phyloP scores from a whole-genome alignment of 2,888 invertebrate genomes.

The Hyppa rectilinea region DNA sequence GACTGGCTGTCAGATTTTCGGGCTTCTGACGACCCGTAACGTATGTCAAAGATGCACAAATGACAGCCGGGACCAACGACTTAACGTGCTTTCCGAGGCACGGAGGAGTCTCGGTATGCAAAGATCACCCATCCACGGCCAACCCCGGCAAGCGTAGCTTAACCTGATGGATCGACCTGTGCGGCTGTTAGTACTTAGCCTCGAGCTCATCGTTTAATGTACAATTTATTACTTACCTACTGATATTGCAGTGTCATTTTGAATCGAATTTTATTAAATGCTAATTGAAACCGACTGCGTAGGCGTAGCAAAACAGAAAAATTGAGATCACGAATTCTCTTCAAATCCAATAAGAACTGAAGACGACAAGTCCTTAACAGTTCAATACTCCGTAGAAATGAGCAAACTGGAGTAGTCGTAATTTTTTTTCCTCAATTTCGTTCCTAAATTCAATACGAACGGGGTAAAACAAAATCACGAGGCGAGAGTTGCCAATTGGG shows the following conservation, averaged over 20 bases:
- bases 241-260: background rate
- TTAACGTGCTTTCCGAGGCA: too few species aligned
- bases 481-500: constrained; percentile 79
- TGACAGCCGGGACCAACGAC: too few species aligned
- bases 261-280: background rate
- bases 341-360: constrained; percentile 49
- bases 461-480: constrained; percentile 79
- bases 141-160: too few species aligned
- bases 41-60: too few species aligned
- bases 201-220: too few species aligned
- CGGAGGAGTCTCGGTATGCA: too few species aligned
- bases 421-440: constrained; percentile 51
- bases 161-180: too few species aligned
- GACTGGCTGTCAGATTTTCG: too few species aligned
- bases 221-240: background rate
- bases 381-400: constrained; percentile 54
- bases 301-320: constrained; percentile 7
- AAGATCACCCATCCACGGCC: too few species aligned
- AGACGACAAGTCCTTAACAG: constrained; percentile 51
- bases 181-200: too few species aligned
- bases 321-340: constrained; percentile 13
- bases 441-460: constrained; percentile 72
- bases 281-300: constrained; percentile 5
- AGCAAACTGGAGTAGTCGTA: constrained; percentile 41
- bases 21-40: too few species aligned